Base-by-base conservation (phyloP, 2,888 invertebrate genomes). In the Plutella xylostella region DNA sequence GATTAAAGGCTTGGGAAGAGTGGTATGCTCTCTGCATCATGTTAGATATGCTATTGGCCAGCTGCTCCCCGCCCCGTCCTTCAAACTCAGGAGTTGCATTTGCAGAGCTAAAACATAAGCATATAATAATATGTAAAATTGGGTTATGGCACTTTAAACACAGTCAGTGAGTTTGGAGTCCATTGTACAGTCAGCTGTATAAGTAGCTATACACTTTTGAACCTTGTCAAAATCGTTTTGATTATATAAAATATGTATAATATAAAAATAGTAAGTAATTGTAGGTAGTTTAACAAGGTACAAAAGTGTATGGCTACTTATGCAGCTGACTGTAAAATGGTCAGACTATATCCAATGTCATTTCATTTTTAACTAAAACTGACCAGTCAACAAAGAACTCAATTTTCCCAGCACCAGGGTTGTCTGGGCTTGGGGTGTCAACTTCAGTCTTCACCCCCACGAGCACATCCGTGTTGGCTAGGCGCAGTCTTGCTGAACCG, bases 311-410 rank as follows among this genome's bases (percentile, higher is more conserved):
- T n/a, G n/a, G n/a, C n/a, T n/a, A n/a, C n/a, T n/a, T n/a, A n/a
- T 22, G 28, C n/a, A n/a, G n/a, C 3, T 28, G 3, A 28, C 28
- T 4, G 28, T 12, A 3, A 4, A 12, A 28, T n/a, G 3, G 9
- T 12, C 7, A 28, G 2, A 28, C 7, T 6, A 4, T 28, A 25
- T 25, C 25, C 25, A 12, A n/a, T 28, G 7, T 28, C 11, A 28
- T 28, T 28, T 28, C 6, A 28, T 28, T 9, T 6, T 28, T 3
- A 2, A 3, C 4, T 28, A 28, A 28, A 17, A 43, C 72, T 73
- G 83, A 96, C 96, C 97, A 97, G 70, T 98, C 98, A 17, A 98
- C 95, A 76, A 96, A 97, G 75, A 98, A 98, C 64, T 97, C 95
- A 28, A 99, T 82, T 78, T 93, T 92, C 22, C 98, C 98, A 61